These are phyloP conservation scores for Urophycis tenuis DNA, from an alignment of 2,797 vertebrate genomes.

Conservation along the genomic window DNA sequence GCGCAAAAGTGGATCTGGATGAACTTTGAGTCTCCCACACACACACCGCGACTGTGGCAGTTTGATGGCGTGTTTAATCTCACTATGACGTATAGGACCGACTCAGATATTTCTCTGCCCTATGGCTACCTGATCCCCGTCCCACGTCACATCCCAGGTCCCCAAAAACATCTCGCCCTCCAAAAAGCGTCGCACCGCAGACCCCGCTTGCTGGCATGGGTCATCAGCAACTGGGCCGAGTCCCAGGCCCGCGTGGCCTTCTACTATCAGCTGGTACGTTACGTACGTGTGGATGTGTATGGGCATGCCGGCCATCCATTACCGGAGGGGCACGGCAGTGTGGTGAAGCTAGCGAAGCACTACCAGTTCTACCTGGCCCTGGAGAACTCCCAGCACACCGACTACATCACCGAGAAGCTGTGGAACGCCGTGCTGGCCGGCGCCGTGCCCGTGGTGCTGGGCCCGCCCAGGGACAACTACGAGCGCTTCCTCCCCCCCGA, in stretches of 20 bases:
- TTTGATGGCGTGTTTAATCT: constrained; percentile 79
- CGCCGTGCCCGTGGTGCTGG: constrained; percentile 84
- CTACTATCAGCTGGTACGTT: constrained; percentile 69
- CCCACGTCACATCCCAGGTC: not conserved
- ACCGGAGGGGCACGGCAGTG: constrained; percentile 40
- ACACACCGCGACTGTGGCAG: constrained; percentile 61
- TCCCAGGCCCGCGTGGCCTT: constrained; percentile 77
- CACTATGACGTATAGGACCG: constrained; percentile 82
- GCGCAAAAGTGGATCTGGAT: constrained; percentile 92
- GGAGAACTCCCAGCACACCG: constrained; percentile 89
- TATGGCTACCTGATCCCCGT: constrained; percentile 76
- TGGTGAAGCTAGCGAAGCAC: constrained; percentile 67
- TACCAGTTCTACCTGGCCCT: constrained; percentile 95
- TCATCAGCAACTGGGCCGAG: constrained; percentile 88
- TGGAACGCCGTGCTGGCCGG: constrained; percentile 84
- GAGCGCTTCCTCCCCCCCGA: constrained; percentile 83
- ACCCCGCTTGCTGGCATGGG: constrained; percentile 79
- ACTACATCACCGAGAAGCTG: constrained; percentile 95
- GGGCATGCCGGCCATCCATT: constrained; percentile 65
- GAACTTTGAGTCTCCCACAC: constrained; percentile 90
- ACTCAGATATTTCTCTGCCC: constrained; percentile 83
- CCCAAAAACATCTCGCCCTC: not conserved
- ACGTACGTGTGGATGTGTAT: constrained; percentile 78
- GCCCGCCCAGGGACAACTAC: constrained; percentile 81
- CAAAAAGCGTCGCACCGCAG: constrained; percentile 19